These are phyloP conservation scores for Neodiprion fabricii DNA, from an alignment of 1,140 invertebrate species.

Conservation along the genomic window DNA sequence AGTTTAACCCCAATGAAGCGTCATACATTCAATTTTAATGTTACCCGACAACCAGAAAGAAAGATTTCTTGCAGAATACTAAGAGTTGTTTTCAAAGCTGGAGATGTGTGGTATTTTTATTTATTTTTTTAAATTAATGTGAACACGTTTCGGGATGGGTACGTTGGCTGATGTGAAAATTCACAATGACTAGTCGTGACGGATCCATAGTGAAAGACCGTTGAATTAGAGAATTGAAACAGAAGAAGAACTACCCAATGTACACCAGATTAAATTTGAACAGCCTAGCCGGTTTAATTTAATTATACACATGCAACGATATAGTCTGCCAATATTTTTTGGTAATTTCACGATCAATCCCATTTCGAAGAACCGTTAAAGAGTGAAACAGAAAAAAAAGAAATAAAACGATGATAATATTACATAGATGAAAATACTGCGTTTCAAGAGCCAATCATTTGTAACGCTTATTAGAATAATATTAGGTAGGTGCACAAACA, in stretches of 20 bases:
- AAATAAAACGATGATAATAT: background rate
- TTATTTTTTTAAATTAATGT: too few relatives aligned
- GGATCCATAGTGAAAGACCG: too few relatives aligned
- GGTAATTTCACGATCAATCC: too few relatives aligned
- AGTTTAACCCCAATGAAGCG: too few relatives aligned
- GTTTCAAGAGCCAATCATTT: background rate
- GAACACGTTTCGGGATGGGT: too few relatives aligned
- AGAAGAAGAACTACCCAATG: background rate
- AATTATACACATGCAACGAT: too few relatives aligned
- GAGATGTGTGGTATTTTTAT: background rate
- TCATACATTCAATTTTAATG: background rate
- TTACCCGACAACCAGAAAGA: slow-evolving; percentile 1
- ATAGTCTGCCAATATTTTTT: too few relatives aligned
- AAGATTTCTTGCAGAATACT: slow-evolving; percentile 4
- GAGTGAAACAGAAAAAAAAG: background rate
- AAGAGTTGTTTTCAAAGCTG: slow-evolving; percentile 6
- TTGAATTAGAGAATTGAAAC: background rate
- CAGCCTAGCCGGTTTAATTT: too few relatives aligned
- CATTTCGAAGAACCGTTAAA: background rate
- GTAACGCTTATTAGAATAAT: background rate
- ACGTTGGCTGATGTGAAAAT: too few relatives aligned
- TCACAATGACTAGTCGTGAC: too few relatives aligned
- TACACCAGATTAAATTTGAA: background rate
- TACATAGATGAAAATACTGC: background rate
- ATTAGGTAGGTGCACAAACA: too few relatives aligned